Evolutionary conservation across 1,140 invertebrate genomes (phyloP), one percentile per base, ranked within the genome.

Genomic region (Hyles vespertilio): DNA sequence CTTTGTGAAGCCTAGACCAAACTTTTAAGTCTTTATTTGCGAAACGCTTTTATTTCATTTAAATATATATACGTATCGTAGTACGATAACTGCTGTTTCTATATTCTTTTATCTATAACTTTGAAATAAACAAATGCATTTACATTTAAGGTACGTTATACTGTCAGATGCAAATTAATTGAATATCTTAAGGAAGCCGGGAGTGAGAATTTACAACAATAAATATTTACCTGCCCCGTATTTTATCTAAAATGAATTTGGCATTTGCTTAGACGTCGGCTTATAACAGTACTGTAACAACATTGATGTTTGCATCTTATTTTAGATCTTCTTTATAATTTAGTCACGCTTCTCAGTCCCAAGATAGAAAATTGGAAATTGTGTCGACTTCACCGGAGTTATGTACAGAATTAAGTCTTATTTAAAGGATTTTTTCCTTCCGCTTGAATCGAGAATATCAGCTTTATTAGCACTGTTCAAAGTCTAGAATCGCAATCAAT

Each of bases 311-410:
- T 78, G 71, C 72, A 72, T 84, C 78, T 85, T 83, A 85, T 81
- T 86, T 88, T 76, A 79, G 73, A 64, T 67, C 65, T 67, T 52
- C 63, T 87, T 83, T 75, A 81, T 88, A 88, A 85, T 86, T 84
- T 81, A 77, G 84, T 87, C 84, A 88, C 84, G 84, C 67, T 69
- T 69, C 51, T 61, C 61, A 66, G 66, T 77, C 68, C 73, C 72
- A 76, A 84, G 84, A 84, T 88, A 77, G 79, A 85, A 85, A 85
- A 88, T 88, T 88, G 85, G 77, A 78, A 81, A 84, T 86, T 85
- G 81, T 79, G 76, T 74, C 71, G 40, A 12, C 47, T 48, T n/a
- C n/a, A 48, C 36, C 36, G 5, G 36, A 40, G 36, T 40, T 51
- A 32, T 34, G 32, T 34, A 32, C 50, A 68, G 60, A 84, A 84